phyloP scores from a whole-genome alignment of 2,113 vertebrate genomes.

The Ctenomys sociabilis region DNA sequence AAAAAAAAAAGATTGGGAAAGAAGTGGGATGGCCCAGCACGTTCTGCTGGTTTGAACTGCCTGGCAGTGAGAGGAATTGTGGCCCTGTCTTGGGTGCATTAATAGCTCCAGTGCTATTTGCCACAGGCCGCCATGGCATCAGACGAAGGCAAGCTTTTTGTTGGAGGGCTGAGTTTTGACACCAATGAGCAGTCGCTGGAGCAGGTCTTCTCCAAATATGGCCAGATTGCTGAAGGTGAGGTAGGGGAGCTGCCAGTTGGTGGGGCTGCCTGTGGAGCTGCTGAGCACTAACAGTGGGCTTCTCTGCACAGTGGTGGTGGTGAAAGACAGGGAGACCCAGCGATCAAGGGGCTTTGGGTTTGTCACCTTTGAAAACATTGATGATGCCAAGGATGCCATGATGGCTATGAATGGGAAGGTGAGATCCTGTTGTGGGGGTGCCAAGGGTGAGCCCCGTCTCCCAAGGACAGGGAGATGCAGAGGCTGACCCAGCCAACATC shows the following conservation, averaged over 20 bases:
- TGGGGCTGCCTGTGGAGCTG: not conserved
- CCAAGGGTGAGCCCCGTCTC: rapidly evolving
- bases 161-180: slow-evolving; percentile 96
- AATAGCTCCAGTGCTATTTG: not conserved
- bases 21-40: not conserved
- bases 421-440: not conserved
- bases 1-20: too few species aligned
- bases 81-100: not conserved
- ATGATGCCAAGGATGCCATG: slow-evolving; percentile 97
- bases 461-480: not conserved
- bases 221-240: slow-evolving; percentile 94
- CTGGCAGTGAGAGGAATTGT: not conserved
- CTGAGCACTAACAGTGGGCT: rapidly evolving
- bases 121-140: slow-evolving; percentile 89
- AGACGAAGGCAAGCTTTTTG: slow-evolving; percentile 97
- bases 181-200: slow-evolving; percentile 95
- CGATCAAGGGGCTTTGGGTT: slow-evolving; percentile 97
- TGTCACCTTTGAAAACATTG: slow-evolving; percentile 96
- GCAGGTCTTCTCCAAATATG: slow-evolving; percentile 96
- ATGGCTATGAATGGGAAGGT: slow-evolving; percentile 99
- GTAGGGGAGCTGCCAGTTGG: rapidly evolving
- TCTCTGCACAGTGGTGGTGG: slow-evolving; percentile 91
- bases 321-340: slow-evolving; percentile 97
- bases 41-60: not conserved
- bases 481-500: not conserved